Conservation (phyloP, 2,888 invertebrate species). For the Noctua janthe region DNA sequence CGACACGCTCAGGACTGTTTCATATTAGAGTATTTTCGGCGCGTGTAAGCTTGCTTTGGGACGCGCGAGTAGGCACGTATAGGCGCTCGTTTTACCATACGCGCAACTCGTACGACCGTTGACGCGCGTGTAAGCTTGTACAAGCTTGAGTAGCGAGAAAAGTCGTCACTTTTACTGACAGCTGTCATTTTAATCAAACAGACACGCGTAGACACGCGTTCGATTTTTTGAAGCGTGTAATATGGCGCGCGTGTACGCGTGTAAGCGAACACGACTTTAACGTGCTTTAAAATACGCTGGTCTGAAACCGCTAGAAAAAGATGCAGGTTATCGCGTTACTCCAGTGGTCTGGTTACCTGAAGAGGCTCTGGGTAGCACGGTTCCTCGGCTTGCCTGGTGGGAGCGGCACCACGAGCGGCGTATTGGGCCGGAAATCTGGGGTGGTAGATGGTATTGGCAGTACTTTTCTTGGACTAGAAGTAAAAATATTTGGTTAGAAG, state of each 20-base stretch:
- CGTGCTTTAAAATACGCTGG: neutral
- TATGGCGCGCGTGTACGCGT: too few relatives aligned
- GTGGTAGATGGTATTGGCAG: slow-evolving; percentile 70
- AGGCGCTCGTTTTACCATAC: too few relatives aligned
- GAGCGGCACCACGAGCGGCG: slow-evolving; percentile 54
- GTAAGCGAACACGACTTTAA: neutral
- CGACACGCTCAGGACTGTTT: too few relatives aligned
- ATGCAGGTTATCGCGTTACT: neutral
- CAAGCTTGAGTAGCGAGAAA: too few relatives aligned
- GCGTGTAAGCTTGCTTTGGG: too few relatives aligned
- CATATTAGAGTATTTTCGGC: too few relatives aligned
- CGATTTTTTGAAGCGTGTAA: too few relatives aligned
- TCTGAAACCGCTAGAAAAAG: neutral
- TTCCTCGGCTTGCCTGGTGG: slow-evolving; percentile 75
- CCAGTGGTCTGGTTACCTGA: slow-evolving; percentile 74
- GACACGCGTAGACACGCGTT: too few relatives aligned
- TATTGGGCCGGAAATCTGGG: slow-evolving; percentile 80
- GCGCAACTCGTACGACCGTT: too few relatives aligned
- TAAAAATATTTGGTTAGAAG: too few relatives aligned
- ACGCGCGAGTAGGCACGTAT: too few relatives aligned
- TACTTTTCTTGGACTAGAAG: slow-evolving; percentile 78
- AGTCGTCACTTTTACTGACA: neutral
- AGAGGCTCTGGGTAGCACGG: slow-evolving; percentile 92
- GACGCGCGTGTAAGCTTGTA: too few relatives aligned
- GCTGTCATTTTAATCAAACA: neutral